phyloP scores from a whole-genome alignment of 2,113 vertebrate genomes.

The Boulengeromyrus knoepffleri region DNA sequence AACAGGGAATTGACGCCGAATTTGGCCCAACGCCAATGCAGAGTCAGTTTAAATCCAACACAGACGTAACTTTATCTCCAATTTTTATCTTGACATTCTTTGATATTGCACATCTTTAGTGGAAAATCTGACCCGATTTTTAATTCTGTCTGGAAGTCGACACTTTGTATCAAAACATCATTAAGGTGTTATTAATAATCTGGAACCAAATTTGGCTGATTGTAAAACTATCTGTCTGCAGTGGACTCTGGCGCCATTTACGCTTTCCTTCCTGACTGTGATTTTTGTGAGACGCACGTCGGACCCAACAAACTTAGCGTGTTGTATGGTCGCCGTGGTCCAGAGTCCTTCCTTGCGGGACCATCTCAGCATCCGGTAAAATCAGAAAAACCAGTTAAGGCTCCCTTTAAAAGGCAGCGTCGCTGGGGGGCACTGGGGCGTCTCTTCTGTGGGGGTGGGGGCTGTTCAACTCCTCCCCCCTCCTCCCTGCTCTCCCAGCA shows the following conservation, averaged over 20 bases:
- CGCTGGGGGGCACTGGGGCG: not conserved
- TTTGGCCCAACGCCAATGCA: not conserved
- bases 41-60: not conserved
- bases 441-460: not conserved
- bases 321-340: not conserved
- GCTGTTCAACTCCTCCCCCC: not conserved
- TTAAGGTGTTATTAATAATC: not conserved
- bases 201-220: not conserved
- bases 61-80: not conserved
- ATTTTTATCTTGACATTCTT: not conserved
- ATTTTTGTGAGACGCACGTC: not conserved
- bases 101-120: not conserved
- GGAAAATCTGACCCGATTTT: not conserved
- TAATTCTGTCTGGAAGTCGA: not conserved
- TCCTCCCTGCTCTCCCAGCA: not conserved
- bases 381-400: not conserved
- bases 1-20: not conserved
- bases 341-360: not conserved
- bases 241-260: not conserved
- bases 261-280: not conserved
- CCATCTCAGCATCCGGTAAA: not conserved
- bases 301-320: not conserved
- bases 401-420: not conserved
- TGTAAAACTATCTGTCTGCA: not conserved
- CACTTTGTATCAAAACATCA: not conserved